Base-by-base conservation (phyloP, 2,113 vertebrate species). In the Anguilla rostrata region DNA sequence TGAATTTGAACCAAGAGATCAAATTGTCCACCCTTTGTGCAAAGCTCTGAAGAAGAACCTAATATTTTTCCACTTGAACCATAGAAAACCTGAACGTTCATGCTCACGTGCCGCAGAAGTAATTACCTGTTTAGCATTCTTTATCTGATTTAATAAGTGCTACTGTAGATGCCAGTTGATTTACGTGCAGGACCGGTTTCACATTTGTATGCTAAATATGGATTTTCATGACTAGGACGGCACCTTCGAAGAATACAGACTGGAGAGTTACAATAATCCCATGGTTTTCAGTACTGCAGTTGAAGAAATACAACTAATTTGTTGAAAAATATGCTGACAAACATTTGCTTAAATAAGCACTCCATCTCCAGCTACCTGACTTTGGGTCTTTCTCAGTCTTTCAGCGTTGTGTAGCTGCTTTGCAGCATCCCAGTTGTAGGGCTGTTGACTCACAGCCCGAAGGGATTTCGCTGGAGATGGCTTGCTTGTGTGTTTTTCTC, bases 11-110 rank as follows among this genome's bases (percentile, higher is more conserved):
- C 79, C 20, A 6, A 46, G 26, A 60, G 75, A n/a, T 9, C 8
- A 20, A 78, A 18, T 80, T 78, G 5, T 2, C 22, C 78, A 14
- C 41, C 26, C 20, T 57, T 57, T 29, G 12, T 75, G 34, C 40
- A 34, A 16, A 40, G 12, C 18, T 2, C 71, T 57, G 60, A 41
- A 78, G 78, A 60, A 60, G 22, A 39, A 5, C 39, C 46, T 53
- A 46, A 63, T 56, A 11, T 41, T 57, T 39, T 57, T 43, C 43
- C n/a, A 46, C 78, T 80, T 63, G 49, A 53, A 53, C 7, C 12
- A 53, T 56, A 40, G 16, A 83, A 57, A 83, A 34, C 82, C n/a
- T 85, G 46, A 53, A 57, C 22, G 56, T 85, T 85, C 8, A 34
- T 7, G 39, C 78, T 40, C 75, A 56, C 39, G 22, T 29, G 26